Evolutionary conservation across 2,113 vertebrate genomes (phyloP).

Genomic region (Ceyx margarethae): DNA sequence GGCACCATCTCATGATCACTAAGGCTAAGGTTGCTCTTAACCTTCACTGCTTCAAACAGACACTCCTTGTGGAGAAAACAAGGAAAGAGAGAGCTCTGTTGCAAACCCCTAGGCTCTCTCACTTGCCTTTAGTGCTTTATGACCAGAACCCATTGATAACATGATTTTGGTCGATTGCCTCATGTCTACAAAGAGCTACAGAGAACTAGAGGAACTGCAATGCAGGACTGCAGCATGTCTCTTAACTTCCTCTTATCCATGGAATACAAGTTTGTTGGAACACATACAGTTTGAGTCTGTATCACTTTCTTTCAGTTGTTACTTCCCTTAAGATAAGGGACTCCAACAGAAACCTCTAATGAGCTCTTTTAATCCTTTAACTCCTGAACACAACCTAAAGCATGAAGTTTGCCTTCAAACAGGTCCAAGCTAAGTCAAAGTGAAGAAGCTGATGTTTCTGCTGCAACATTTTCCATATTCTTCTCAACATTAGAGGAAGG

Average conservation of each 20-base stretch:
- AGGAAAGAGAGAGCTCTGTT: neutral
- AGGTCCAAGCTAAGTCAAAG: slow-evolving; percentile 3
- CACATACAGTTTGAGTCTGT: neutral
- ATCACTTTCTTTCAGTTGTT: neutral
- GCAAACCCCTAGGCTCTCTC: neutral
- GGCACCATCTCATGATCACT: too few species aligned
- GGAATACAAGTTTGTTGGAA: neutral
- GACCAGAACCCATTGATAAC: neutral
- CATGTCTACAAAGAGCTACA: neutral
- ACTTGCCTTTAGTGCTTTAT: neutral
- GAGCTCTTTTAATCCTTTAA: neutral
- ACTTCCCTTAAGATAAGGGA: neutral
- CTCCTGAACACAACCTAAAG: neutral
- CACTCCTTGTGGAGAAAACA: too few species aligned
- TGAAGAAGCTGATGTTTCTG: neutral
- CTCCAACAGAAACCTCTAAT: neutral
- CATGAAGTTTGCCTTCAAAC: slow-evolving; percentile 29
- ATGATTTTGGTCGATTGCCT: neutral
- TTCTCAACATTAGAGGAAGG: slow-evolving; percentile 2
- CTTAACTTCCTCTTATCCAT: neutral
- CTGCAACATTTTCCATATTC: neutral
- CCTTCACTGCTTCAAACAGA: too few species aligned
- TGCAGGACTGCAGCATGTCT: neutral
- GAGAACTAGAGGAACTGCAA: neutral
- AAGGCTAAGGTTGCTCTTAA: too few species aligned